A percentile compares a stretch with the other conserved stretches of the same genome.
Evolutionary conservation across 2,888 invertebrate genomes (phyloP).

Genomic region (Ophioninae sp.): DNA sequence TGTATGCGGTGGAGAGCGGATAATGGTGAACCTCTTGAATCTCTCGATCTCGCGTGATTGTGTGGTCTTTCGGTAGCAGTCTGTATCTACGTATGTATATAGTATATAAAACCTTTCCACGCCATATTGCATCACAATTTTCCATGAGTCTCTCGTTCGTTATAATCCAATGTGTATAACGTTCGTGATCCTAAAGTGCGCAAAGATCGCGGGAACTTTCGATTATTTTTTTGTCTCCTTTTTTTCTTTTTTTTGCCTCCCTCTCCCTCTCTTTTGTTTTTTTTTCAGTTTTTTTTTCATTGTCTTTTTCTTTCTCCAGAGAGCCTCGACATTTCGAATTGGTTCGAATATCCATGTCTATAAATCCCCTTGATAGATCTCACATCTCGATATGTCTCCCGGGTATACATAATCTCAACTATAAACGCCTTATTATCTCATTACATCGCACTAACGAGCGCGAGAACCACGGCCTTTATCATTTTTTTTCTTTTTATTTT

Average conservation of each 20-base stretch:
- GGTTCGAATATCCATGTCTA: slow-evolving; percentile 32
- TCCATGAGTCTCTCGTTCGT: slow-evolving; percentile 46
- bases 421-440: slow-evolving; percentile 21
- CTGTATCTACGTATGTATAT: slow-evolving; percentile 14
- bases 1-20: neutral
- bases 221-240: slow-evolving; percentile 21
- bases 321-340: slow-evolving; percentile 54
- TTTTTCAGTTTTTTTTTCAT: slow-evolving; percentile 6
- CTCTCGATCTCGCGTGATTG: slow-evolving; percentile 51
- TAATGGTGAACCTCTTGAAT: slow-evolving; percentile 47
- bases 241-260: neutral
- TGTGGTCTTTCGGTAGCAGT: slow-evolving; percentile 47
- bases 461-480: slow-evolving; percentile 11
- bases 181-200: slow-evolving; percentile 20
- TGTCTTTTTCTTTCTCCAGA: slow-evolving; percentile 4
- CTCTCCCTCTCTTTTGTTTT: neutral
- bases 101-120: slow-evolving; percentile 57
- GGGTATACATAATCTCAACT: slow-evolving; percentile 1
- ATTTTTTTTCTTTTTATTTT: neutral
- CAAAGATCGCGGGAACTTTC: slow-evolving; percentile 54
- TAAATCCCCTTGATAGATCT: slow-evolving; percentile 49
- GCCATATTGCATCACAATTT: slow-evolving; percentile 61
- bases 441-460: slow-evolving; percentile 28
- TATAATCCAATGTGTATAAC: slow-evolving; percentile 22
- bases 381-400: slow-evolving; percentile 19